These are phyloP conservation scores for Tenthredo amoena DNA, from an alignment of 2,888 invertebrate species.

Conservation along the genomic window DNA sequence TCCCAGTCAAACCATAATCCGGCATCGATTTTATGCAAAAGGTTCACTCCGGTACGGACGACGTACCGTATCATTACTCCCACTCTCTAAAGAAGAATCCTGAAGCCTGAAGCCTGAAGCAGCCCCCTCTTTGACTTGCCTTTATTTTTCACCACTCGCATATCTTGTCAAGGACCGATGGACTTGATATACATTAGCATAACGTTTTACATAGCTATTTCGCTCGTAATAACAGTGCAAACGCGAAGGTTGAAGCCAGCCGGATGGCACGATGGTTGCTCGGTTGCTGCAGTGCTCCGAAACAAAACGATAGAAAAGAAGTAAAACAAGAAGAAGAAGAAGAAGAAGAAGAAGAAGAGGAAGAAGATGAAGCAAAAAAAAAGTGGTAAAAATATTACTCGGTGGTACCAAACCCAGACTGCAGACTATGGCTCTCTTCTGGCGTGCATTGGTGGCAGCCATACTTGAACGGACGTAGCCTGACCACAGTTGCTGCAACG, in stretches of 20 bases:
- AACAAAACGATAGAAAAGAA: constrained; percentile 43
- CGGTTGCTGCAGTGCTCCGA: constrained; percentile 22
- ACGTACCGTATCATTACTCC: constrained; percentile 63
- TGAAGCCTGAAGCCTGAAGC: constrained; percentile 13
- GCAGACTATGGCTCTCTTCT: constrained; percentile 9
- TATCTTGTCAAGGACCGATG: constrained; percentile 53
- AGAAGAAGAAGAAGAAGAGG: constrained; percentile 48
- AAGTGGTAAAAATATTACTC: neutral
- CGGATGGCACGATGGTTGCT: constrained; percentile 18
- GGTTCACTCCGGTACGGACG: constrained; percentile 52
- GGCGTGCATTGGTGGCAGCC: constrained; percentile 66
- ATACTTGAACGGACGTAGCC: constrained; percentile 67
- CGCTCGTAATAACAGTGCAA: constrained; percentile 59
- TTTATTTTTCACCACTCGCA: constrained; percentile 57
- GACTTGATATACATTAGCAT: constrained; percentile 65
- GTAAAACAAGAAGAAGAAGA: constrained; percentile 48
- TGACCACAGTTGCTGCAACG: constrained; percentile 63
- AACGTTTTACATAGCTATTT: constrained; percentile 65
- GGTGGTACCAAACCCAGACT: neutral
- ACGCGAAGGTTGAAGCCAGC: neutral
- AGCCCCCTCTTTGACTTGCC: constrained; percentile 39
- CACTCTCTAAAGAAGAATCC: constrained; percentile 30
- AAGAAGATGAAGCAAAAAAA: neutral
- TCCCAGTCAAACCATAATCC: constrained; percentile 57
- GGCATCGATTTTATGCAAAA: constrained; percentile 66